Evolutionary conservation across 1,140 invertebrate species (phyloP), one percentile per base, ranked within the genome.

Genomic region (Lutraria rhynchaena): DNA sequence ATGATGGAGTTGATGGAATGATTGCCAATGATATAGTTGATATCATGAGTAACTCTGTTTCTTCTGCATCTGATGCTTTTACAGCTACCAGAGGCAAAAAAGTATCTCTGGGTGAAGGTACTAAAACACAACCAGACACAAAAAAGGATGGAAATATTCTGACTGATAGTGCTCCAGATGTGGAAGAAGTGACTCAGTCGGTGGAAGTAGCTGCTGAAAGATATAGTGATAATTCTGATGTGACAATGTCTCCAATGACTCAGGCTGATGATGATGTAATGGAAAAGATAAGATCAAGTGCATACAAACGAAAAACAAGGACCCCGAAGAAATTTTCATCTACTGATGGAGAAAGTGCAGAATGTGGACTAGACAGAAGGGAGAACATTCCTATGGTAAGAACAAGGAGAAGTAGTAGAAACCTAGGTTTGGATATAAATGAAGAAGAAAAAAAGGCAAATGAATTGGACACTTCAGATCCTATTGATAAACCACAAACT

Each of bases 241-340:
- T n/a, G n/a, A n/a, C n/a, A n/a, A n/a, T n/a, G n/a, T n/a, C n/a
- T n/a, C n/a, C n/a, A n/a, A n/a, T n/a, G n/a, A n/a, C n/a, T n/a
- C 3, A 65, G 9, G 11, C 46, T 44, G 61, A 65, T 46, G 61
- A 65, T 17, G 61, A 35, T 22, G 44, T 33, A 60, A 37, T 19
- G 31, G 74, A 76, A 9, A 46, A 53, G 19, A 76, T 31, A 4
- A 58, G 44, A 31, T 76, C 74, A 17, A 76, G 74, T 65, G 58
- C 74, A 15, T 53, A 58, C 2, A 76, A 76, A 37, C 13, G 74
- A 22, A 76, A 76, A 76, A 65, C 58, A 22, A 46, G 60, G 49
- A 65, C 60, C 7, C 74, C 74, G 24, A 49, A 46, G 19, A 44
- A 37, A 29, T 22, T 76, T 4, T 41, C 74, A 3, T 35, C 46